Base-by-base conservation (phyloP, 1,140 invertebrate species). In the Philopotamus ludificatus region DNA sequence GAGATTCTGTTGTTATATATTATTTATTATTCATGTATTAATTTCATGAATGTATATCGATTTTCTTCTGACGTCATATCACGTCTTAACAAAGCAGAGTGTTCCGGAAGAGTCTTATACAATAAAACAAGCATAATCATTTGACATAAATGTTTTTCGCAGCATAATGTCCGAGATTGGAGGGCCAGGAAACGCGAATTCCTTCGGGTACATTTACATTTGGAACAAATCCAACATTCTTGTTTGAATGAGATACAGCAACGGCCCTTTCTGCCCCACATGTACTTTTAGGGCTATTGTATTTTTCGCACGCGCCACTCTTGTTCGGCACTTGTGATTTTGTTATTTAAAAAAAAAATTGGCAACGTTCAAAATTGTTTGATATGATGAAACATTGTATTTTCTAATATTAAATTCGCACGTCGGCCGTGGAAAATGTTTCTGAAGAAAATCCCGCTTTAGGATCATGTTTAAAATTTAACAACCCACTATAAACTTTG, bases 181-280 rank as follows among this genome's bases (percentile, higher is more conserved):
- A 7, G 28, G 4, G 28, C 28, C 28, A 34, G 34, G 34, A 26
- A 42, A 60, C 42, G 44, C 50, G 34, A 44, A 63, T 53, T 63
- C 61, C 61, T 54, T 44, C 10, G 51, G 61, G 61, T 45, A 55
- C 50, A 63, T 63, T 63, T 63, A 63, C 49, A 63, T 63, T 63
- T 63, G 61, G 61, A 63, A 53, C 47, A 54, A 45, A 60, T 60
- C 57, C 57, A 60, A 47, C 57, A 60, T 60, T 60, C 57, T 60
- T 60, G 42, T 42, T 42, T 47, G 57, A 49, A 60, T 60, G 57
- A 60, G 57, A 60, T 60, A 60, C 57, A 42, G 26, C 42, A 15
- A 26, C 9, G 2, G 15, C 41, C 1, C 41, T 44, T 42, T 60
- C 20, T 22, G 34, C 34, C 42, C 21, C 54, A 42, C 23, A 23